Evolutionary conservation across 2,113 vertebrate species (phyloP).

Genomic region (Azemiops feae): DNA sequence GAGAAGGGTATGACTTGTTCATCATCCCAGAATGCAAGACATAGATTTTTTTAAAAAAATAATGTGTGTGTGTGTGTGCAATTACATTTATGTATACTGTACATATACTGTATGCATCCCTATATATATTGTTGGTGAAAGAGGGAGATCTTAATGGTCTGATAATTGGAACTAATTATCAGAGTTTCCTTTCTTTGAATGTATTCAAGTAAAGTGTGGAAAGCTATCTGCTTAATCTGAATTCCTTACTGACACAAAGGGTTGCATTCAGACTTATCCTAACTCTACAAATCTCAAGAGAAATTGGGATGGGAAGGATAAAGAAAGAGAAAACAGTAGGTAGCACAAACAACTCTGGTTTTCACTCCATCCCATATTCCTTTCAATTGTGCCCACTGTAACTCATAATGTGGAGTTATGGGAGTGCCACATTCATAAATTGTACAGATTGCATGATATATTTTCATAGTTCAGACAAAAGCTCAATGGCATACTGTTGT

Average conservation of each 20-base stretch:
- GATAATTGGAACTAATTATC: neutral
- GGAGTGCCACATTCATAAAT: neutral
- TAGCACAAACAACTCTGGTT: neutral
- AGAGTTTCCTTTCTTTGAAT: neutral
- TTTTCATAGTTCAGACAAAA: neutral
- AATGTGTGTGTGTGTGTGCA: neutral
- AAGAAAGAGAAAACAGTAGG: neutral
- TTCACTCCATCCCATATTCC: neutral
- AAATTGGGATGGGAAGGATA: neutral
- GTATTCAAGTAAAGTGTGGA: neutral
- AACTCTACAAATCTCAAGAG: neutral
- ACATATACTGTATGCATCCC: neutral
- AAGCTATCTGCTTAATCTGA: neutral
- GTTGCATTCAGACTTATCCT: neutral
- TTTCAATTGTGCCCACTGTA: neutral
- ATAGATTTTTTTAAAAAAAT: neutral
- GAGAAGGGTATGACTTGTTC: neutral
- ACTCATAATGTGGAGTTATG: neutral
- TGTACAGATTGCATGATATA: neutral
- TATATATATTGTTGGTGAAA: neutral
- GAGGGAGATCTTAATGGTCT: neutral
- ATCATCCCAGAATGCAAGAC: neutral
- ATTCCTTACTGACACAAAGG: neutral
- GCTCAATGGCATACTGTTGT: neutral
- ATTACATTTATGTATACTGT: neutral